Percentiles rank a stretch among this genome's conserved stretches.
These are phyloP conservation scores for Malthinus seriepunctatus DNA, from an alignment of 2,888 invertebrate genomes.

Conservation along the genomic window DNA sequence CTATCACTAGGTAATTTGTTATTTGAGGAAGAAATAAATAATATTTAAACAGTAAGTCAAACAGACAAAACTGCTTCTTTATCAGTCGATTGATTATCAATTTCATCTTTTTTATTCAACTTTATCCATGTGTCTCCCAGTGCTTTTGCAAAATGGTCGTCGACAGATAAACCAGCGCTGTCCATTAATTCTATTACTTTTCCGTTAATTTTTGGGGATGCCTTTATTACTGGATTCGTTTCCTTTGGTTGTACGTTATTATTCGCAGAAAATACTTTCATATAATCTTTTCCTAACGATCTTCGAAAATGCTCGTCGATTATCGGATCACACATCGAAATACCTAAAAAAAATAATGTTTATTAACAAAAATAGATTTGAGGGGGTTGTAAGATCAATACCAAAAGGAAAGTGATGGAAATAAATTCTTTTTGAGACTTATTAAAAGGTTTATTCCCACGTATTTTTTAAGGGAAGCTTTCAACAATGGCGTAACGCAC, in stretches of 20 bases:
- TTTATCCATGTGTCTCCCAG: conserved; percentile 83
- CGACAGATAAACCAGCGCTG: conserved; percentile 71
- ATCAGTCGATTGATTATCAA: conserved; percentile 48
- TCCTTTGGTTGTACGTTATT: conserved; percentile 47
- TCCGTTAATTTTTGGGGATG: conserved; percentile 42
- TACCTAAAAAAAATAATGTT: conserved; percentile 57
- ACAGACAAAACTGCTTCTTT: conserved; percentile 48
- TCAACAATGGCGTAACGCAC: too few species aligned
- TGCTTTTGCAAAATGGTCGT: conserved; percentile 92
- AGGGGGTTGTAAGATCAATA: not conserved
- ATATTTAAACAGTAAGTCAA: conserved; percentile 29
- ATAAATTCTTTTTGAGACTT: too few species aligned
- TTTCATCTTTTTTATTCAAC: conserved; percentile 66
- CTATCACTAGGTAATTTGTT: conserved; percentile 17
- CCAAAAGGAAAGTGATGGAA: too few species aligned
- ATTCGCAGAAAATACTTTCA: conserved; percentile 68
- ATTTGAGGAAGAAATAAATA: conserved; percentile 13
- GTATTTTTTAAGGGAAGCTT: too few species aligned
- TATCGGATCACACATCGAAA: conserved; percentile 84
- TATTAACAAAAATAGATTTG: too few species aligned
- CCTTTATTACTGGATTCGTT: conserved; percentile 29
- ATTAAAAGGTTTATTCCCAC: too few species aligned
- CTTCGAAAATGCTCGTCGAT: conserved; percentile 96
- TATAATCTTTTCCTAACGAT: conserved; percentile 83
- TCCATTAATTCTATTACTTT: conserved; percentile 61